Evolutionary conservation across 2,888 invertebrate species (phyloP).

Genomic region (Drosophila parthenogenetica): DNA sequence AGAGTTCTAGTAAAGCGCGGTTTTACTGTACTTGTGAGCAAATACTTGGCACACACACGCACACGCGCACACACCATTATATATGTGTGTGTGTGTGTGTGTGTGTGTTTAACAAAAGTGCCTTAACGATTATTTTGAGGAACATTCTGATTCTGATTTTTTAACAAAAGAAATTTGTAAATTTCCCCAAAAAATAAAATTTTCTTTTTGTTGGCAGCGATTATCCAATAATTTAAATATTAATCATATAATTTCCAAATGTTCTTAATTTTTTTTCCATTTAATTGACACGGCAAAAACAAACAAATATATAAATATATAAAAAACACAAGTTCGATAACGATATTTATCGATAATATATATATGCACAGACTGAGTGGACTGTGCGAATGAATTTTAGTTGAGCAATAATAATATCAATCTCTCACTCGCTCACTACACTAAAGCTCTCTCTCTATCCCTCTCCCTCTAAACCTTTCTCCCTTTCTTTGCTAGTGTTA

Average conservation of each 20-base stretch:
- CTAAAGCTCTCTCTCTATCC: not conserved
- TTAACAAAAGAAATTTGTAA: slow-evolving; percentile 4
- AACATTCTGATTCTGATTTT: slow-evolving; percentile 20
- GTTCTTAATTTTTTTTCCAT: not conserved
- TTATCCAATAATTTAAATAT: slow-evolving; percentile 18
- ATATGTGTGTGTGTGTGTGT: slow-evolving; percentile 3
- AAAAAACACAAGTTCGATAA: slow-evolving; percentile 23
- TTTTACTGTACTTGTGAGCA: slow-evolving; percentile 1
- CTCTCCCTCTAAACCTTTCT: not conserved
- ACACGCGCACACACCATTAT: not conserved
- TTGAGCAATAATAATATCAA: slow-evolving; percentile 27
- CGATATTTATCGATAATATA: slow-evolving; percentile 2
- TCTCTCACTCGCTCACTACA: not conserved
- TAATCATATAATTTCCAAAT: slow-evolving; percentile 1
- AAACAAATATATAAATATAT: slow-evolving; percentile 15
- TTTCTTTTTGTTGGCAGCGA: slow-evolving; percentile 14
- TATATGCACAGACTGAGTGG: slow-evolving; percentile 5
- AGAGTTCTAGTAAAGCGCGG: not conserved
- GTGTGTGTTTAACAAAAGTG: slow-evolving; percentile 39
- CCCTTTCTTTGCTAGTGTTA: not conserved
- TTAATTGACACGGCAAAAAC: slow-evolving; percentile 47
- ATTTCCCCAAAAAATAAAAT: slow-evolving; percentile 17
- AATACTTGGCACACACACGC: not conserved
- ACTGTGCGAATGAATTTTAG: slow-evolving; percentile 5
- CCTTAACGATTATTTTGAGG: slow-evolving; percentile 36